Evolutionary conservation across 2,113 vertebrate species (phyloP).

Genomic region (Neotoma lepida): DNA sequence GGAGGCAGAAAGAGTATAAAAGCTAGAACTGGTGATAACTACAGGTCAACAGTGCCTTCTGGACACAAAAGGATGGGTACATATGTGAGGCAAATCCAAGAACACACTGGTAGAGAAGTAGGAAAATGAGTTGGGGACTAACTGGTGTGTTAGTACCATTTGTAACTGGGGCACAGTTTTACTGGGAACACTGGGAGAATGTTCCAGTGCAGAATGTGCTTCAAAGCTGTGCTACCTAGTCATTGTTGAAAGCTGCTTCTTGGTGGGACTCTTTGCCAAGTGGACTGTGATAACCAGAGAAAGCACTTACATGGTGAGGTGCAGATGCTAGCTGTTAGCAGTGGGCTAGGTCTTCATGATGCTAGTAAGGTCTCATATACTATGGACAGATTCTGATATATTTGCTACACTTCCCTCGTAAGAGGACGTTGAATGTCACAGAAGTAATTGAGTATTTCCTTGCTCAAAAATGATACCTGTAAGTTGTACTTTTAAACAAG

Average conservation of each 20-base stretch:
- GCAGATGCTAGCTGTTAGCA: background rate
- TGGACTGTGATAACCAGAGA: background rate
- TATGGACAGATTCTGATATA: background rate
- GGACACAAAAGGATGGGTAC: background rate
- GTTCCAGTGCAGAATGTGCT: background rate
- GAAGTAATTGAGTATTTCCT: conserved; percentile 28
- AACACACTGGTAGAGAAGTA: background rate
- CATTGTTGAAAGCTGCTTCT: background rate
- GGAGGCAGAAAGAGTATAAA: background rate
- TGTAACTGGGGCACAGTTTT: background rate
- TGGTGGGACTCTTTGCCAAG: background rate
- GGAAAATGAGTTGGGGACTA: background rate
- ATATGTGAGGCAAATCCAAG: background rate
- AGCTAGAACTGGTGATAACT: background rate
- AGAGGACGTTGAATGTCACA: background rate
- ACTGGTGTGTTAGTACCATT: background rate
- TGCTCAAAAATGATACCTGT: conserved; percentile 9
- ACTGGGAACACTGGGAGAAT: background rate
- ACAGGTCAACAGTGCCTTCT: background rate
- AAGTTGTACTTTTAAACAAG: conserved; percentile 2
- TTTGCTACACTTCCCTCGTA: background rate
- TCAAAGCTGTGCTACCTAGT: background rate
- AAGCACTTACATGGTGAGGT: background rate
- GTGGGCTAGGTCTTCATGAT: background rate
- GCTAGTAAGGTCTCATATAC: background rate